phyloP scores from a whole-genome alignment of 2,797 vertebrate genomes.

The Steatocranus sp. region DNA sequence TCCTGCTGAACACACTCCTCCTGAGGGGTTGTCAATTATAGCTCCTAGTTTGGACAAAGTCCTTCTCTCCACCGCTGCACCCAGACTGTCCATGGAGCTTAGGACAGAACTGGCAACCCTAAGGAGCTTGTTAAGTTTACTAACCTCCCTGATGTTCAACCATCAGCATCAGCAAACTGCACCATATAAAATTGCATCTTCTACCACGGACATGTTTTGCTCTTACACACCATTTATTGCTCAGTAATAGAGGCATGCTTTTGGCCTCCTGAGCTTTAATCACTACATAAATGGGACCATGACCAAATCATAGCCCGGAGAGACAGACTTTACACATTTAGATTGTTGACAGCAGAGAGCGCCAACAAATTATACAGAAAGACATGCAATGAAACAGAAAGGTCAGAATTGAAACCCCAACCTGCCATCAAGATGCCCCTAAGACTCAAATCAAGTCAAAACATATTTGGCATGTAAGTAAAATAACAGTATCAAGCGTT shows the following conservation, averaged over 20 bases:
- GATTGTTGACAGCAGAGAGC: not conserved
- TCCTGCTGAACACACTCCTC: not conserved
- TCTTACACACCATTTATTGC: slow-evolving; percentile 20
- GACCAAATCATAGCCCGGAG: slow-evolving; percentile 25
- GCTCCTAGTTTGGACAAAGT: not conserved
- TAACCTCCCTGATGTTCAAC: not conserved
- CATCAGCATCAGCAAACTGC: not conserved
- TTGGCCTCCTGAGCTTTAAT: slow-evolving; percentile 22
- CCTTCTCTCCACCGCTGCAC: not conserved
- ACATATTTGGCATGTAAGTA: not conserved
- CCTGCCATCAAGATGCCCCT: not conserved
- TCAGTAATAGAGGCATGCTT: slow-evolving; percentile 15
- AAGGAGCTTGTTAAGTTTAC: not conserved
- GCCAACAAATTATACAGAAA: not conserved
- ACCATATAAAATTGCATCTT: not conserved
- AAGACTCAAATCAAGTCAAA: not conserved
- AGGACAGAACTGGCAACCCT: not conserved
- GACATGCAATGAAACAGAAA: not conserved
- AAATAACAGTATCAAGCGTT: not conserved
- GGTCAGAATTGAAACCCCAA: not conserved
- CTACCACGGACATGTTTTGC: not conserved
- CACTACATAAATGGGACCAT: slow-evolving; percentile 22
- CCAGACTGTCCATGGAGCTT: not conserved
- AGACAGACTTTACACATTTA: slow-evolving; percentile 28
- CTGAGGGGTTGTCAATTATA: not conserved